Conservation (phyloP, 2,797 vertebrate species). For the Pteropus rufus region DNA sequence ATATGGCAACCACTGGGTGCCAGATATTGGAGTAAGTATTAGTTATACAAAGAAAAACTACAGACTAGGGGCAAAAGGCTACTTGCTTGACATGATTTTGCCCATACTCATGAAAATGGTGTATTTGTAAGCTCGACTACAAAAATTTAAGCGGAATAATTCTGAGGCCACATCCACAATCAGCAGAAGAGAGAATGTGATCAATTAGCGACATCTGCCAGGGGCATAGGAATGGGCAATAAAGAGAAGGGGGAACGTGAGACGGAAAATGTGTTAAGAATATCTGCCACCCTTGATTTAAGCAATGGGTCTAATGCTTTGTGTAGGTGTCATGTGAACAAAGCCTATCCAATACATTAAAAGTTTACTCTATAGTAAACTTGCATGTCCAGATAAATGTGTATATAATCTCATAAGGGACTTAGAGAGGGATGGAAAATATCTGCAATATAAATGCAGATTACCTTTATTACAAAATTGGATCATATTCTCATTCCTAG, state of each 20-base stretch:
- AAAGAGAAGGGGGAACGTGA: neutral
- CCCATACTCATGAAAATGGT: neutral
- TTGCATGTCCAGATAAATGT: constrained; percentile 61
- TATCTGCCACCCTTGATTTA: neutral
- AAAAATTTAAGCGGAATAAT: neutral
- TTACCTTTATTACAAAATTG: constrained; percentile 53
- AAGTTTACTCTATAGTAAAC: constrained; percentile 48
- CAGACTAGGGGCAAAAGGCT: neutral
- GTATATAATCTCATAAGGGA: constrained; percentile 51
- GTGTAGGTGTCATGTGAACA: constrained; percentile 24
- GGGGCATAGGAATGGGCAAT: neutral
- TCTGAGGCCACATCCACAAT: neutral
- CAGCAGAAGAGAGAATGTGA: neutral
- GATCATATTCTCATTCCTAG: constrained; percentile 60
- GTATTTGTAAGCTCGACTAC: neutral
- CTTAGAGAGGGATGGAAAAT: constrained; percentile 59
- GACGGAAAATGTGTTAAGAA: neutral
- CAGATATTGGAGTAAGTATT: neutral
- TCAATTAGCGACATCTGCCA: neutral
- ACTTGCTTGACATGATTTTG: neutral
- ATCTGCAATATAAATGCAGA: constrained; percentile 63
- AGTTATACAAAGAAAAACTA: neutral
- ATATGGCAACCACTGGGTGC: neutral
- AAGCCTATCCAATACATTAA: constrained; percentile 15
- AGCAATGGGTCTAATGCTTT: neutral